These are phyloP conservation scores for Enoplosus armatus DNA, from an alignment of 2,797 vertebrate genomes.

Conservation along the genomic window DNA sequence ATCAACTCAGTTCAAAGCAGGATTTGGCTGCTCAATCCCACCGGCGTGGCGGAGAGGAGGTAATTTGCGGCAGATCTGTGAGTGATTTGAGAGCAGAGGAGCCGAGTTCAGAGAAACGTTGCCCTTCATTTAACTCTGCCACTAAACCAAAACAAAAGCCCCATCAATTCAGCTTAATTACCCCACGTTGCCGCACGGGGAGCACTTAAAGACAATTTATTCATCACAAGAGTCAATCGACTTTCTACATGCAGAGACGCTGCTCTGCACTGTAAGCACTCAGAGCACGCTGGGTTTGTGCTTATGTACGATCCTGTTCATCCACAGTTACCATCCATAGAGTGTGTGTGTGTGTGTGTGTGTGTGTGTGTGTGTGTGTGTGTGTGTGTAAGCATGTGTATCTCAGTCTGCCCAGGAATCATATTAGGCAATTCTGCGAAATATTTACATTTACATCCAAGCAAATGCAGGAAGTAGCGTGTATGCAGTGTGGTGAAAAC, in stretches of 20 bases:
- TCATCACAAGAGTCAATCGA: slow-evolving; percentile 64
- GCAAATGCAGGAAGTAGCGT: background rate
- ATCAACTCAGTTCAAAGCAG: slow-evolving; percentile 58
- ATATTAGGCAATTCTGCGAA: background rate
- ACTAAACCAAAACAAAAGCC: slow-evolving; percentile 74
- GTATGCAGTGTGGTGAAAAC: background rate
- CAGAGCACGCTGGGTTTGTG: background rate
- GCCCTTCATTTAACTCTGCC: slow-evolving; percentile 76
- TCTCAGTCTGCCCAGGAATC: background rate
- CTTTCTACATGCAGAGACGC: slow-evolving; percentile 13
- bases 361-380: slow-evolving; percentile 1
- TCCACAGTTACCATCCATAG: slow-evolving; percentile 8
- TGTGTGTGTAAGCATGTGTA: background rate
- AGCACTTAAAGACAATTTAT: slow-evolving; percentile 72
- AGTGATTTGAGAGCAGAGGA: slow-evolving; percentile 43
- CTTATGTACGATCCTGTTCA: background rate
- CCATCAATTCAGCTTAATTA: slow-evolving; percentile 77
- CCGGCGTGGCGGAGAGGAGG: slow-evolving; percentile 37
- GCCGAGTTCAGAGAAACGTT: slow-evolving; percentile 57
- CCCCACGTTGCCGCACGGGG: slow-evolving; percentile 51
- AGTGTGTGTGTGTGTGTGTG: background rate
- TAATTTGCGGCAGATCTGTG: slow-evolving; percentile 52
- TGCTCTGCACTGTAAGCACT: slow-evolving; percentile 39
- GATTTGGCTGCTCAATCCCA: slow-evolving; percentile 49
- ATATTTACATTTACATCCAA: background rate